Conservation (phyloP, 2,888 invertebrate genomes). For the Acleris holmiana region DNA sequence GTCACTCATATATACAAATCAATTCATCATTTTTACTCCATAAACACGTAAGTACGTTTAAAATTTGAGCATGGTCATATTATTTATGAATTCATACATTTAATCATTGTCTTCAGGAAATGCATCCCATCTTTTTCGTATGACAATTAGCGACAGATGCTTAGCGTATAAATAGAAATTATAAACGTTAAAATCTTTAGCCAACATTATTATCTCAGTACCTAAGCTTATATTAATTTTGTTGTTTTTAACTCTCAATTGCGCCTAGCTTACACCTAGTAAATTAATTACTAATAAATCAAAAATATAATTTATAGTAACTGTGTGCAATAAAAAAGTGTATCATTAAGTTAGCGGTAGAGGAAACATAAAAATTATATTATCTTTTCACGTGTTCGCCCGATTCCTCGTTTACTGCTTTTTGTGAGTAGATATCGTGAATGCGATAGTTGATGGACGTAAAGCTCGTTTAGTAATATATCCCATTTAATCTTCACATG, state of each 20-base stretch:
- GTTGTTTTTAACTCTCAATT: constrained; percentile 19
- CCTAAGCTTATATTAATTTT: constrained; percentile 1
- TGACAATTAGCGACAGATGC: no score
- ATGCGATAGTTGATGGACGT: constrained; percentile 48
- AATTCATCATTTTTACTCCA: no score
- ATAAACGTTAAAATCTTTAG: no score
- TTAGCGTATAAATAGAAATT: no score
- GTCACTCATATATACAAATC: no score
- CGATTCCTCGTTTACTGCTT: constrained; percentile 60
- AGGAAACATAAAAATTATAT: constrained; percentile 79
- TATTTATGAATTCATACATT: no score
- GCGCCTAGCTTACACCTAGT: constrained; percentile 16
- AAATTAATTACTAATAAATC: constrained; percentile 63
- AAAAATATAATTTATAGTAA: constrained; percentile 72
- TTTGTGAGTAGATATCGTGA: constrained; percentile 55
- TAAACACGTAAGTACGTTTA: no score
- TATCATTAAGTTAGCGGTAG: constrained; percentile 59
- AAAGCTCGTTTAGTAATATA: constrained; percentile 4
- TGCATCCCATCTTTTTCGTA: no score
- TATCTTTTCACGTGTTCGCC: constrained; percentile 73
- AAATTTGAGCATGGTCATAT: no score
- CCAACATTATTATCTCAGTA: no score
- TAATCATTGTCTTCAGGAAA: no score
- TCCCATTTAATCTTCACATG: not conserved
- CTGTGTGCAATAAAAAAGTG: constrained; percentile 67